Base-by-base conservation (phyloP, 64 coral and sea anemone genomes). In the Montipora foliosa region DNA sequence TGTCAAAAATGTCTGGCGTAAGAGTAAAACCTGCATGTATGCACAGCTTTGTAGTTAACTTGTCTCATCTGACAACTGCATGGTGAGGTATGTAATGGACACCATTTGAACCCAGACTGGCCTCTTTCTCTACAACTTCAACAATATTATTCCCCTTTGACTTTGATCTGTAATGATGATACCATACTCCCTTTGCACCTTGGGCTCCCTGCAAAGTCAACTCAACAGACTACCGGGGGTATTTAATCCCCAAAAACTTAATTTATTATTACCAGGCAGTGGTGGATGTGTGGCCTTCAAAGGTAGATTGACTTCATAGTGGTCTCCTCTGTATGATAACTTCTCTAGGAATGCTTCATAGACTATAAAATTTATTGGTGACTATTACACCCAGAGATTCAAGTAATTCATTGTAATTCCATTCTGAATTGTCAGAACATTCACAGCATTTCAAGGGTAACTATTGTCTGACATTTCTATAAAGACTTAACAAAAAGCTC, bases 21-120 rank as follows among this genome's bases (percentile, higher is more conserved):
- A 92, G 70, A 7, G 81, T 47, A 9, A 82, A 74, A 4, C 81
- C 29, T 37, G 29, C 29, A 37, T 37, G 29, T 48, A 93, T 61
- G 78, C 92, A 21, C 14, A 93, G 48, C 45, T 93, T 93, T 22
- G 84, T 93, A 16, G 83, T 93, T 14, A 15, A 37, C 1, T 88
- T 93, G 21, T 93, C 76, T 4, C 49, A 64, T 29, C 92, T 47
- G 44, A 88, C 81, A 5, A 93, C 77, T 9, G 83, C 75, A 21
- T 93, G 91, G 67, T 88, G 92, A 4, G 92, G 22, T 10, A 93
- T 19, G 67, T 93, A 93, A 17, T 93, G 92, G 0, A 87, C 73
- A 22, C 82, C 25, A 37, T 11, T 79, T 79, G 55, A n/a, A 66
- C 62, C 9, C 52, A 14, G 15, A 53, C 29, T 1, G 48, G 49